Evolutionary conservation across 2,888 invertebrate genomes (phyloP), one percentile per base, ranked within the genome.

Genomic region (Mesorhabditis belari): DNA sequence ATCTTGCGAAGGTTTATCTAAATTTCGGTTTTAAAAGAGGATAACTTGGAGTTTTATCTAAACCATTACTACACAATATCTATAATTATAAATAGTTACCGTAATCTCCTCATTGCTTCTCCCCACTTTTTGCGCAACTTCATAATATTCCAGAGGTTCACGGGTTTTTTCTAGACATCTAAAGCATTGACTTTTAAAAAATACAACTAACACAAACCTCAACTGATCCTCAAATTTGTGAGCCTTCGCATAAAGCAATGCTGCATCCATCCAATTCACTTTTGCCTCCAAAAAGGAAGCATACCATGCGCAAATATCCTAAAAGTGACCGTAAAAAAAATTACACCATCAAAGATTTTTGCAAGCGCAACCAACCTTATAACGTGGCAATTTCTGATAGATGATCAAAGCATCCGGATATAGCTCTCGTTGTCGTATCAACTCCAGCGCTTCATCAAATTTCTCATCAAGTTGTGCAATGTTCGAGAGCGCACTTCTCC

Each of bases 361-460:
- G n/a, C 12, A 35, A 35, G 44, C n/a, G 44, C 12, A 17, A 35
- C 12, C 44, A 25, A 17, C 44, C 44, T n/a, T 17, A n/a, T 17
- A 35, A 17, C 44, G 12, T n/a, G n/a, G 44, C 12, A 23, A 26
- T 21, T 54, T 25, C 44, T 44, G 26, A 54, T 52, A 65, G 6
- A 62, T 57, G 17, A 21, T 23, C 21, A 65, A 26, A 4, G 65
- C 59, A 4, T 59, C 50, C 1, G 62, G 53, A 35, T 74, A 67
- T 4, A 74, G 57, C 2, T 57, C 25, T 26, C 69, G 59, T 25
- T 56, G 49, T 54, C 70, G 64, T n/a, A 74, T 60, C 49, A 65
- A 58, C 12, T 50, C 25, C 6, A 67, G 24, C 26, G 70, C 73
- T 49, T 74, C 74, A 23, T 74, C 75, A 51, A 74, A 65, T 19